phyloP scores from a whole-genome alignment of 2,888 invertebrate species.

The Vannuccia rotundouncinata region DNA sequence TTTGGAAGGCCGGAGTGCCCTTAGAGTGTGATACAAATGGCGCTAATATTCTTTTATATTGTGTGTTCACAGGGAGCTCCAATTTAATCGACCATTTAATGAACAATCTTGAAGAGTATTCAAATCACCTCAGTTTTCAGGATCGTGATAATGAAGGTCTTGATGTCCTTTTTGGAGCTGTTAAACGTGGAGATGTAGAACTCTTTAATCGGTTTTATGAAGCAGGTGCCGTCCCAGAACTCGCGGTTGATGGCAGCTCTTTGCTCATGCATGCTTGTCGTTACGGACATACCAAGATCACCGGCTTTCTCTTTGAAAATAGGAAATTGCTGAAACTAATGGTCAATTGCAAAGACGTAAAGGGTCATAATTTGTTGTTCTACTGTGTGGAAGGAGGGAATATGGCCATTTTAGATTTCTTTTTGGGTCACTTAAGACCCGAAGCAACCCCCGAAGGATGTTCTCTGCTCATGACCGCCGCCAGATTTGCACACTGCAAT shows the following conservation, averaged over 20 bases:
- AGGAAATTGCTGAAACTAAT: background rate
- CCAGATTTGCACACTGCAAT: background rate
- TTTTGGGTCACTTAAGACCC: background rate
- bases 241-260: background rate
- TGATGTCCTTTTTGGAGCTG: background rate
- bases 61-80: background rate
- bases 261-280: conserved; percentile 1
- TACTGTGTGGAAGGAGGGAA: background rate
- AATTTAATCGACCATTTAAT: background rate
- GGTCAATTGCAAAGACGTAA: background rate
- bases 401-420: background rate
- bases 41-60: background rate
- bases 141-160: background rate
- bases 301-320: background rate
- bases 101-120: background rate
- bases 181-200: background rate
- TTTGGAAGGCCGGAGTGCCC: conserved; percentile 1
- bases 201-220: background rate
- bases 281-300: background rate
- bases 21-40: background rate
- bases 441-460: background rate
- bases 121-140: background rate
- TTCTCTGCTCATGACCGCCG: background rate
- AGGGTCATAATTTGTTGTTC: background rate
- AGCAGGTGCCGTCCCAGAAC: background rate